Conservation (phyloP, 2,888 invertebrate species). For the Eupithecia subumbrata region DNA sequence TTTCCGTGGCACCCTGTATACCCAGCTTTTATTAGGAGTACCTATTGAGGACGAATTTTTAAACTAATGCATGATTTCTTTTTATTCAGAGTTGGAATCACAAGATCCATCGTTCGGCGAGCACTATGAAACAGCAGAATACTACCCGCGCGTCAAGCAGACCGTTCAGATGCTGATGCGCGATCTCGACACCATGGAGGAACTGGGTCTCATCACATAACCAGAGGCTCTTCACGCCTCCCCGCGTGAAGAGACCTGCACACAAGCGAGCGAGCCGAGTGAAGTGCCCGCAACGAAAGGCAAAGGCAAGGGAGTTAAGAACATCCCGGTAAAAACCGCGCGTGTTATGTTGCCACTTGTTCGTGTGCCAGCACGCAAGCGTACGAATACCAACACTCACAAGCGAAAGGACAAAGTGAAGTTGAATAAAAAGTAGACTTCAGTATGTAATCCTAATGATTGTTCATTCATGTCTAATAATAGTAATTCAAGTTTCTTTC, state of each 20-base stretch:
- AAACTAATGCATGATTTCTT: background rate
- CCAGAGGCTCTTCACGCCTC: slow-evolving; percentile 29
- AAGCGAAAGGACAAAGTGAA: background rate
- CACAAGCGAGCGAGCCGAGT: background rate
- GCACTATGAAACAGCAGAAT: slow-evolving; percentile 82
- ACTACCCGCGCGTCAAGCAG: slow-evolving; percentile 87
- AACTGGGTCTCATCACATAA: slow-evolving; percentile 84
- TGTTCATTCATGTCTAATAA: background rate
- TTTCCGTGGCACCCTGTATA: too few relatives aligned
- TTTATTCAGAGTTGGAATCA: slow-evolving; percentile 81
- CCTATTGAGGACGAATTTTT: background rate
- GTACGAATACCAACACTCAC: background rate
- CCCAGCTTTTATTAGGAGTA: background rate
- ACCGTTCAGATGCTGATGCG: slow-evolving; percentile 89
- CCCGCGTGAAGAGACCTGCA: slow-evolving; percentile 16
- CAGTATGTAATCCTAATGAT: background rate
- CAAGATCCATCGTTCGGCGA: slow-evolving; percentile 85
- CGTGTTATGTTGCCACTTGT: slow-evolving; percentile 27
- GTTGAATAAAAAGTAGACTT: slow-evolving; percentile 14
- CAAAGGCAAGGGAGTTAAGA: slow-evolving; percentile 19
- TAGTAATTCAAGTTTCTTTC: background rate
- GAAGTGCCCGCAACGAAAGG: background rate
- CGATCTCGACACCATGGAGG: slow-evolving; percentile 88
- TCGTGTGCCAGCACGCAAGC: slow-evolving; percentile 28
- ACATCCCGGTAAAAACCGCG: slow-evolving; percentile 9